Base-by-base conservation (phyloP, 23 tunicate species). In the Botrylloides violaceus region DNA sequence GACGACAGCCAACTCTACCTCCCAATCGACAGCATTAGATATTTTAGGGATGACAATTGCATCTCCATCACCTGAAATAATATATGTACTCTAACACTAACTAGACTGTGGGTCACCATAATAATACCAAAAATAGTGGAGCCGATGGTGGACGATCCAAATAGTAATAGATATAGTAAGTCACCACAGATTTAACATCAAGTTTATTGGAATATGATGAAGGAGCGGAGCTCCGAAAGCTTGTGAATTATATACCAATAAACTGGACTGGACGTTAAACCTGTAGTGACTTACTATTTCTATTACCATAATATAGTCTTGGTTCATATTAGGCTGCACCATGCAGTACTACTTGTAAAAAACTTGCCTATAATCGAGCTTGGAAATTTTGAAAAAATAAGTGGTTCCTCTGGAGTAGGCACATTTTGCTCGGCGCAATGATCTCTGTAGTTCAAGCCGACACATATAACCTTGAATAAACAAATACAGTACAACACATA, bases 391-490 rank as follows among this genome's bases (percentile, higher is more conserved):
- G 79, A 84, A 66, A 92, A 92, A 21, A 92, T 84, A 3, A 92
- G 76, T 27, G 98, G 98, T 53, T 92, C 98, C 64, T 75, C 58
- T 43, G 98, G 98, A 3, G 80, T 43, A 24, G 92, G 80, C 2
- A 47, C 30, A 58, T 85, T 92, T 77, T 84, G 98, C 71, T 92
- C 98, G 9, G 37, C 15, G 58, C 93, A 92, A 36, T 92, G 98
- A 33, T 92, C 94, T 66, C 76, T 83, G 66, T 92, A 92, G 62
- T 92, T 92, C 66, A 92, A 31, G 18, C 98, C 98, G 66, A 92
- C 83, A 66, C 98, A 92, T 22, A 92, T 57, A n/a, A 92, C 80
- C 84, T 88, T 21, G 12, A 43, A 43, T 43, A 9, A 43, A 43
- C 15, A 43, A 7, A 43, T 15, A 43, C 9, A 43, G 15, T 43